Evolutionary conservation across 2,888 invertebrate genomes (phyloP).

Genomic region (Drosophila paranaensis): DNA sequence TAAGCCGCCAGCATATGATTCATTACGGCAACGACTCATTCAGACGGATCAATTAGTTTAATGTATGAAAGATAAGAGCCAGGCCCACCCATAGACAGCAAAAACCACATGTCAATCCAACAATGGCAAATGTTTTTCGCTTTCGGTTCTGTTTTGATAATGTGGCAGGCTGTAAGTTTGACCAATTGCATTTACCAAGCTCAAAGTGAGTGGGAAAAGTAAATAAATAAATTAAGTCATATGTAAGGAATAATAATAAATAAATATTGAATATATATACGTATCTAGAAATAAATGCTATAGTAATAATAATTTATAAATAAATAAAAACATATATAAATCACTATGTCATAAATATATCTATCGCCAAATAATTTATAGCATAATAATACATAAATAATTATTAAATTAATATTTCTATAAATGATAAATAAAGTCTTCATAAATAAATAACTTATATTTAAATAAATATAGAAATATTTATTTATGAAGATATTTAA

Average conservation of each 20-base stretch:
- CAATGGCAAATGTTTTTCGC: conserved; percentile 12
- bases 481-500: too few relatives aligned
- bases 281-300: not conserved
- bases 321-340: not conserved
- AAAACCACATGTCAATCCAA: conserved; percentile 24
- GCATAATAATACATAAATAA: too few relatives aligned
- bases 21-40: not conserved
- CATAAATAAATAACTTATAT: too few relatives aligned
- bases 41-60: conserved; percentile 17
- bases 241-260: not conserved
- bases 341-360: too few relatives aligned
- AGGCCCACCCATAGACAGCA: not conserved
- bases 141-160: conserved; percentile 26
- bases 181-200: not conserved
- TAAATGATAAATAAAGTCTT: too few relatives aligned
- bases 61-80: conserved; percentile 14
- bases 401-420: not conserved
- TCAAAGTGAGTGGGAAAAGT: not conserved
- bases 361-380: too few relatives aligned
- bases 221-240: not conserved
- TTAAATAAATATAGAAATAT: too few relatives aligned
- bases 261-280: not conserved
- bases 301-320: not conserved
- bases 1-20: conserved; percentile 19
- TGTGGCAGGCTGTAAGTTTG: not conserved